These are phyloP conservation scores for Callaeas wilsoni DNA, from an alignment of 2,113 vertebrate genomes.

Conservation along the genomic window DNA sequence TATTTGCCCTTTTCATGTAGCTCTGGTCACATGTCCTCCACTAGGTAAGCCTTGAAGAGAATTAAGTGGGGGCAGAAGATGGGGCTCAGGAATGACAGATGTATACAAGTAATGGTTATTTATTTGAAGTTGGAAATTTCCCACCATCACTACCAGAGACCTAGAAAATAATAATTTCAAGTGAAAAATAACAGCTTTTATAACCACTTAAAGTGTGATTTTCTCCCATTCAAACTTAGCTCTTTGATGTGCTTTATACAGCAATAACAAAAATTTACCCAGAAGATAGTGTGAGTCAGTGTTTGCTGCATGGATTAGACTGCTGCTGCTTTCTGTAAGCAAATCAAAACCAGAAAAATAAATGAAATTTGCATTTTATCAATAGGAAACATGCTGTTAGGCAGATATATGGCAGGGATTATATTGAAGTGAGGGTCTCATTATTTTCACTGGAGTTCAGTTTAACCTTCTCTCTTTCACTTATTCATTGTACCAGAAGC, in stretches of 20 bases:
- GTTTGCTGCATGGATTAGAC: slow-evolving; percentile 6
- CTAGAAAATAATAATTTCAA: slow-evolving; percentile 10
- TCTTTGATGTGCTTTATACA: slow-evolving; percentile 10
- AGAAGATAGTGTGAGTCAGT: not conserved
- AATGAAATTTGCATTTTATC: slow-evolving; percentile 11
- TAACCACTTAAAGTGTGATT: slow-evolving; percentile 4
- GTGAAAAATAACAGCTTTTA: slow-evolving; percentile 44
- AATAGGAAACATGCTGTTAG: not conserved
- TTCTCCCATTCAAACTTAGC: not conserved
- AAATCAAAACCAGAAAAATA: slow-evolving; percentile 32
- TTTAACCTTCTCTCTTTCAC: not conserved
- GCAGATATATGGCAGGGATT: not conserved
- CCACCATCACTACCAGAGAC: not conserved
- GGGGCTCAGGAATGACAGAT: not conserved
- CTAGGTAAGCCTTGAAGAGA: not conserved
- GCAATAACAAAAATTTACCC: not conserved
- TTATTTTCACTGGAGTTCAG: slow-evolving; percentile 13
- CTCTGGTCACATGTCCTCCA: not conserved
- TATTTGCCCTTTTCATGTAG: not conserved
- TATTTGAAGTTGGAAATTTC: not conserved
- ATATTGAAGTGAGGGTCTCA: not conserved
- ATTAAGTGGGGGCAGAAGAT: not conserved
- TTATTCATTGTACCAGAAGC: not conserved
- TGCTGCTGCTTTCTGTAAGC: slow-evolving; percentile 32
- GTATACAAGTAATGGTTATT: not conserved